Base-by-base conservation (phyloP, 2,113 vertebrate species). In the Hydrolagus affinis region DNA sequence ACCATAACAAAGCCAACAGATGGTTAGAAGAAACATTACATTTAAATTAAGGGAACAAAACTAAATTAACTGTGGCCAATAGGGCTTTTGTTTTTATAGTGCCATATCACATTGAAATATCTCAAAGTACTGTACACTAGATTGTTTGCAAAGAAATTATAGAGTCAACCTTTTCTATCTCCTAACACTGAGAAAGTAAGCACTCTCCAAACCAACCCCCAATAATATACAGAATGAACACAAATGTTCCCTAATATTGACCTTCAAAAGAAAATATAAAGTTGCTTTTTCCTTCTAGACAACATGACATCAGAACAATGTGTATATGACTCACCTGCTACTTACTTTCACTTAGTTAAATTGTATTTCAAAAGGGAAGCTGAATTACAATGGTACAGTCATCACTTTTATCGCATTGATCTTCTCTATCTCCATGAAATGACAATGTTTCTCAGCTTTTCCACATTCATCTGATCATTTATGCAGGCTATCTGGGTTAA, bases 401-500 rank as follows among this genome's bases (percentile, higher is more conserved):
- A 77, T 77, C n/a, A 1, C 57, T 9, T 60, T 25, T 60, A 77
- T 60, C 59, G 23, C 56, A 77, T 77, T 77, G 23, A 10, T n/a
- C 56, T 77, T 59, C 17, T 21, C 59, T 11, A 11, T 23, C 11
- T 60, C n/a, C n/a, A 77, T 60, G 75, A 23, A 77, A 77, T 77
- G 57, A 59, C 32, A 23, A 25, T 60, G 25, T 77, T 77, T 60
- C 75, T 77, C 25, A 77, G 3, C n/a, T 23, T 7, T 77, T 14
- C 56, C 21, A 60, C 59, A 77, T 77, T 77, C 75, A 77, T 77
- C n/a, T 15, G 11, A 11, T 60, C 56, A 77, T n/a, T 9, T 60
- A 77, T 76, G 21, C 23, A 76, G 44, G 74, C 57, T 19, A 76
- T n/a, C 75, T 77, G 75, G 75, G 60, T 28, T 77, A 57, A 44